Evolutionary conservation across 2,797 vertebrate species (phyloP).

Genomic region (Pyrrhura leucotis): DNA sequence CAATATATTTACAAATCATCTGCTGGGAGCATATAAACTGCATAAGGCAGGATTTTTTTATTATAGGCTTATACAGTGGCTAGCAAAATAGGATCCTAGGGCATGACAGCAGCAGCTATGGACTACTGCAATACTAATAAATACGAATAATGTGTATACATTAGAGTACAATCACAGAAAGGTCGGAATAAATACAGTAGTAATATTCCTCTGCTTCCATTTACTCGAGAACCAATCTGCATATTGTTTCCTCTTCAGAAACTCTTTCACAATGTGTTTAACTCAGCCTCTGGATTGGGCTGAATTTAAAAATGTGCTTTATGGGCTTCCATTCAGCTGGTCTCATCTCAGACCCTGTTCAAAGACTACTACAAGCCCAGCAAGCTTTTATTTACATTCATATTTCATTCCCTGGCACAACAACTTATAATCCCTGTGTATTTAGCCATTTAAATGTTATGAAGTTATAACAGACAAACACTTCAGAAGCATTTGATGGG

Average conservation of each 20-base stretch:
- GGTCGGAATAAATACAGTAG: neutral
- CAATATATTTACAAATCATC: slow-evolving; percentile 16
- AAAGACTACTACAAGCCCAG: neutral
- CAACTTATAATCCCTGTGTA: neutral
- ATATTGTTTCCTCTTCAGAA: neutral
- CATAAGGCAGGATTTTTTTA: neutral
- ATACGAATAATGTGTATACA: neutral
- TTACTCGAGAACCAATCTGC: neutral
- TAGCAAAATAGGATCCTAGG: neutral
- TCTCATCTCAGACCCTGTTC: neutral
- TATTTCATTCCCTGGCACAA: neutral
- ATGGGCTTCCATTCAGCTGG: neutral
- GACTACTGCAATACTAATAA: slow-evolving; percentile 2
- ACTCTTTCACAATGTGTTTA: neutral
- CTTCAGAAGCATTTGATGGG: neutral
- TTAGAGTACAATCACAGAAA: neutral
- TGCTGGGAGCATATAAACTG: neutral
- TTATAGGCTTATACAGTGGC: neutral
- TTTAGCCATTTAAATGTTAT: neutral
- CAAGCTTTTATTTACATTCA: neutral
- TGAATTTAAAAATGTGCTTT: neutral
- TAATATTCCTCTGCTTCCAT: neutral
- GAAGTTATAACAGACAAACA: neutral
- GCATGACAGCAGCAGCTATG: neutral
- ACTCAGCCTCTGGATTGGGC: neutral